These are phyloP conservation scores for Nothobranchius kuhntae DNA, from an alignment of 2,113 vertebrate species.

Conservation along the genomic window DNA sequence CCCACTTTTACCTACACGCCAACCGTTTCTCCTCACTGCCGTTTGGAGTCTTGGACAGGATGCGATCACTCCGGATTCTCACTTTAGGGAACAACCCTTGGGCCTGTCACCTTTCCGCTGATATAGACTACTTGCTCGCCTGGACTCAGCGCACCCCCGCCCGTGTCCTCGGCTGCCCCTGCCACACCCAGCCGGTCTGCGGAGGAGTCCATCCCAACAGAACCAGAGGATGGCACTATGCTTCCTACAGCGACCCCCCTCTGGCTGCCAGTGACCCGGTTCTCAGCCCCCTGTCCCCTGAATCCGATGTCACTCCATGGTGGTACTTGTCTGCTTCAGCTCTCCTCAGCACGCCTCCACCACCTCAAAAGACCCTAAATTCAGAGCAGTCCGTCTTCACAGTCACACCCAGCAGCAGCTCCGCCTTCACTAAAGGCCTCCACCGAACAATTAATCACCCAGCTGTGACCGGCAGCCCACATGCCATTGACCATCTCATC, in stretches of 20 bases:
- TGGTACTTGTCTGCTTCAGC: conserved; percentile 56
- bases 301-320: conserved; percentile 45
- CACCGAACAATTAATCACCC: conserved; percentile 30
- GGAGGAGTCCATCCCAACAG: conserved; percentile 53
- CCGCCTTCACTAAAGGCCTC: conserved; percentile 20
- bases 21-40: conserved; percentile 89
- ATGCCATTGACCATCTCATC: conserved; percentile 15
- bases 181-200: conserved; percentile 74
- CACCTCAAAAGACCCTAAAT: conserved; percentile 16
- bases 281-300: conserved; percentile 28
- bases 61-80: conserved; percentile 81
- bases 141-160: conserved; percentile 83
- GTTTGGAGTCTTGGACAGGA: conserved; percentile 81
- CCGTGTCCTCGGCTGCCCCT: conserved; percentile 83
- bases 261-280: conserved; percentile 47
- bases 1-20: conserved; percentile 88
- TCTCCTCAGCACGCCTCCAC: conserved; percentile 30
- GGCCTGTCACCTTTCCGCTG: conserved; percentile 82
- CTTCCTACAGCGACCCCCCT: conserved; percentile 66
- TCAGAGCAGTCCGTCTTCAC: conserved; percentile 21
- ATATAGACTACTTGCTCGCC: conserved; percentile 80
- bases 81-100: conserved; percentile 90
- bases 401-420: conserved; percentile 14
- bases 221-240: conserved; percentile 72
- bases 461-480: conserved; percentile 1